These are phyloP conservation scores for Eilema sororculum DNA, from an alignment of 2,888 invertebrate genomes.

Conservation along the genomic window DNA sequence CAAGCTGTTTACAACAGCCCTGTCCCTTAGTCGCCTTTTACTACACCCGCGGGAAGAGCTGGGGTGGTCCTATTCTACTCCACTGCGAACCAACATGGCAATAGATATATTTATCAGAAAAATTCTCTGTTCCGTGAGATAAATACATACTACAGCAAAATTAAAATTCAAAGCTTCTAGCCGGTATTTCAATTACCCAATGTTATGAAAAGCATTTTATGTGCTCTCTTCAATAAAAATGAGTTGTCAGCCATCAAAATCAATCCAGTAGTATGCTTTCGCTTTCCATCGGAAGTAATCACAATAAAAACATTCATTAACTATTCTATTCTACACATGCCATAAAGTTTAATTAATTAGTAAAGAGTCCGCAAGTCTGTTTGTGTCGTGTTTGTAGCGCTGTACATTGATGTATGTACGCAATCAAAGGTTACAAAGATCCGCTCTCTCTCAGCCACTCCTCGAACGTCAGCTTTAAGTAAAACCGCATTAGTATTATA, in stretches of 20 bases:
- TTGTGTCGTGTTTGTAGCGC: not conserved
- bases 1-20: too few relatives aligned
- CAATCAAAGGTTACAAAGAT: slow-evolving; percentile 38
- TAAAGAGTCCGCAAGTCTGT: slow-evolving; percentile 11
- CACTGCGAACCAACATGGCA: too few relatives aligned
- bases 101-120: too few relatives aligned
- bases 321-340: slow-evolving; percentile 16
- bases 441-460: slow-evolving; percentile 46
- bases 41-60: too few relatives aligned
- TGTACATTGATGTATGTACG: slow-evolving; percentile 20
- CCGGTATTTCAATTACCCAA: not conserved
- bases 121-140: too few relatives aligned
- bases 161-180: not conserved
- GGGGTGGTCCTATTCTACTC: too few relatives aligned
- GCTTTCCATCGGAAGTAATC: slow-evolving; percentile 33
- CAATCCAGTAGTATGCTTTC: slow-evolving; percentile 20
- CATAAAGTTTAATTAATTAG: slow-evolving; percentile 30
- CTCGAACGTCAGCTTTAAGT: slow-evolving; percentile 10
- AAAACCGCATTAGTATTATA: slow-evolving; percentile 13
- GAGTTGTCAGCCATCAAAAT: not conserved
- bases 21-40: too few relatives aligned
- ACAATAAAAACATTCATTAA: slow-evolving; percentile 30
- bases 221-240: not conserved
- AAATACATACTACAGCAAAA: too few relatives aligned
- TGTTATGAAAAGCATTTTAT: not conserved